Evolutionary conservation across 2,797 vertebrate genomes (phyloP).

Genomic region (Lagodon rhomboides): DNA sequence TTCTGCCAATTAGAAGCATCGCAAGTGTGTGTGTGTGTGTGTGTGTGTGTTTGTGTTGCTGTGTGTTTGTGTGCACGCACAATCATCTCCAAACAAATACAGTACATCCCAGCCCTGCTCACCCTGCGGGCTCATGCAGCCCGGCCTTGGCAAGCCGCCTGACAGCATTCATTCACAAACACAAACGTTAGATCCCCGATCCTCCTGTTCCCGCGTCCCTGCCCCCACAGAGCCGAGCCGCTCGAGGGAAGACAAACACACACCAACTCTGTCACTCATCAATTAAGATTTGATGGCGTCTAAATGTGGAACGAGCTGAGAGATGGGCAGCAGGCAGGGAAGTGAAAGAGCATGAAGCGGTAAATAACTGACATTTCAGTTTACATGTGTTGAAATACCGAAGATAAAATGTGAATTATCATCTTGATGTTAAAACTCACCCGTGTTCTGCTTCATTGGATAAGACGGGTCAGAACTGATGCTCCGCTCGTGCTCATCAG

Average conservation of each 20-base stretch:
- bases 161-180: conserved; percentile 51
- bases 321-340: not conserved
- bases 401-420: not conserved
- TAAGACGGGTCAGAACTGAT: not conserved
- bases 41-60: conserved; percentile 8
- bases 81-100: conserved; percentile 58
- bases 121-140: conserved; percentile 58
- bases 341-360: conserved; percentile 4
- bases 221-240: conserved; percentile 26
- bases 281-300: conserved; percentile 61
- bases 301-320: conserved; percentile 56
- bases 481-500: conserved; percentile 3
- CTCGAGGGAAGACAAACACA: conserved; percentile 50
- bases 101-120: conserved; percentile 40
- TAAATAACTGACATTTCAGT: conserved; percentile 13
- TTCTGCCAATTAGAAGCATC: conserved; percentile 79
- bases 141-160: conserved; percentile 55
- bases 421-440: conserved; percentile 3
- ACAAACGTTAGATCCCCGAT: conserved; percentile 31
- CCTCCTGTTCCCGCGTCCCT: conserved; percentile 22
- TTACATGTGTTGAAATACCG: not conserved
- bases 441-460: not conserved
- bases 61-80: not conserved
- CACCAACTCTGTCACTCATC: conserved; percentile 52
- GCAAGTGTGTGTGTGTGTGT: conserved; percentile 21